phyloP scores from a whole-genome alignment of 2,888 invertebrate species.

The Bombylius discolor region DNA sequence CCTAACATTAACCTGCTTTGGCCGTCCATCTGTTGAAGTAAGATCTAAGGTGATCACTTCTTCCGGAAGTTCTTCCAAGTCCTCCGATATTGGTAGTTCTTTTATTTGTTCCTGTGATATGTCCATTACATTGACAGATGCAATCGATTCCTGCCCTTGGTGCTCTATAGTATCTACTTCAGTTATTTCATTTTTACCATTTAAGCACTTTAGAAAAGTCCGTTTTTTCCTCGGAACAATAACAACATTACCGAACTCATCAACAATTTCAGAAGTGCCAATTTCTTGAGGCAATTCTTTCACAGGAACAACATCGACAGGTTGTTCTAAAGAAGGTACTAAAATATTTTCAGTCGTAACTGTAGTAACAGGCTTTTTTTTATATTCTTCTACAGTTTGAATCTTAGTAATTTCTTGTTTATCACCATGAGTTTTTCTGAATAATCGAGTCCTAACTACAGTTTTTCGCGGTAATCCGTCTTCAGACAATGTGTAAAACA shows the following conservation, averaged over 20 bases:
- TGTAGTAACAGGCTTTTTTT: slow-evolving; percentile 28
- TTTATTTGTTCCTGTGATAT: slow-evolving; percentile 18
- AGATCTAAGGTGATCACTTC: slow-evolving; percentile 21
- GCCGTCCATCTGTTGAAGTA: slow-evolving; percentile 17
- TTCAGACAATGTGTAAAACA: slow-evolving; percentile 16
- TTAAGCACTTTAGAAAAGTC: slow-evolving; percentile 22
- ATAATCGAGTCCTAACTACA: slow-evolving; percentile 5
- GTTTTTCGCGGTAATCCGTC: slow-evolving; percentile 17
- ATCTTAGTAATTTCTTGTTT: slow-evolving; percentile 31
- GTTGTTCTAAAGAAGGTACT: slow-evolving; percentile 18
- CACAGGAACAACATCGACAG: slow-evolving; percentile 15
- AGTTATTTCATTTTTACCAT: slow-evolving; percentile 13
- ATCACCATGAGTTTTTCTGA: slow-evolving; percentile 10
- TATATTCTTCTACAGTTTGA: slow-evolving; percentile 31
- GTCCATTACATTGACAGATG: slow-evolving; percentile 26
- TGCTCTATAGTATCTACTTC: slow-evolving; percentile 27
- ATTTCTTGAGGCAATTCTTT: slow-evolving; percentile 31
- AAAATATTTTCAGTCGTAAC: slow-evolving; percentile 27
- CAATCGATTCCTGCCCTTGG: slow-evolving; percentile 29
- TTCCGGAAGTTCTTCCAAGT: slow-evolving; percentile 16
- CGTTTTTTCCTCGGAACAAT: slow-evolving; percentile 20
- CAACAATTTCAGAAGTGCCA: slow-evolving; percentile 23
- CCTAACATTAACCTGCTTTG: slow-evolving; percentile 26
- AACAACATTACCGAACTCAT: slow-evolving; percentile 7
- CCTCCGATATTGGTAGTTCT: slow-evolving; percentile 15